Evolutionary conservation across 1,140 invertebrate species (phyloP).

Genomic region (Scaptomyza montana): DNA sequence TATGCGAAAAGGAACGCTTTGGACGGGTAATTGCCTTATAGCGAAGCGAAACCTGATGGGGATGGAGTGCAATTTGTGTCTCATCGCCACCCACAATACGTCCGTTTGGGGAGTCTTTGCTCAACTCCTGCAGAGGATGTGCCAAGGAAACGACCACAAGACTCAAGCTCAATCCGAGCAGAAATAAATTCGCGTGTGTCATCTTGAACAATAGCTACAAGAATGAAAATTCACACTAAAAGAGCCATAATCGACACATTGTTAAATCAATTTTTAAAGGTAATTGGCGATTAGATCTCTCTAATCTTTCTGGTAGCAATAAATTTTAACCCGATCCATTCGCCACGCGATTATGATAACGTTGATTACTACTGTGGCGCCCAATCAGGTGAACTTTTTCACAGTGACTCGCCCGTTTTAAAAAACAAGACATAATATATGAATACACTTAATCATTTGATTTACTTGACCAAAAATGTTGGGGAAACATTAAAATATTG

Average conservation of each 20-base stretch:
- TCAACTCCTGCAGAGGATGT: conserved; percentile 45
- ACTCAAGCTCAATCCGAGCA: conserved; percentile 22
- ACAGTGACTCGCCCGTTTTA: background rate
- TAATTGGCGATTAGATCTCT: conserved; percentile 25
- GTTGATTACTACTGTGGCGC: background rate
- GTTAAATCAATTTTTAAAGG: conserved; percentile 53
- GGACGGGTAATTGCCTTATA: conserved; percentile 55
- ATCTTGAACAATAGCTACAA: conserved; percentile 32
- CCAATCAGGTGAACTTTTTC: background rate
- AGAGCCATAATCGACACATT: conserved; percentile 1
- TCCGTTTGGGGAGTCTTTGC: conserved; percentile 15
- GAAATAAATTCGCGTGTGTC: conserved; percentile 33
- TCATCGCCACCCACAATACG: conserved; percentile 73
- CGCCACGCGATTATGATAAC: no score
- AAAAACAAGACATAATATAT: background rate
- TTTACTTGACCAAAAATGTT: no score
- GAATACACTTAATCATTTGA: no score
- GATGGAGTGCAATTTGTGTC: conserved; percentile 48
- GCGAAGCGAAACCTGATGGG: conserved; percentile 74
- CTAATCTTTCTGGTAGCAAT: conserved; percentile 23
- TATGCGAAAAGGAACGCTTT: conserved; percentile 57
- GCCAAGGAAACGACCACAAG: conserved; percentile 4
- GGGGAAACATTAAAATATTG: no score
- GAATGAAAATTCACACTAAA: conserved; percentile 22
- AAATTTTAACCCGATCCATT: conserved; percentile 34